Evolutionary conservation across 1,140 invertebrate species (phyloP).

Genomic region (Zaprionus davidi): DNA sequence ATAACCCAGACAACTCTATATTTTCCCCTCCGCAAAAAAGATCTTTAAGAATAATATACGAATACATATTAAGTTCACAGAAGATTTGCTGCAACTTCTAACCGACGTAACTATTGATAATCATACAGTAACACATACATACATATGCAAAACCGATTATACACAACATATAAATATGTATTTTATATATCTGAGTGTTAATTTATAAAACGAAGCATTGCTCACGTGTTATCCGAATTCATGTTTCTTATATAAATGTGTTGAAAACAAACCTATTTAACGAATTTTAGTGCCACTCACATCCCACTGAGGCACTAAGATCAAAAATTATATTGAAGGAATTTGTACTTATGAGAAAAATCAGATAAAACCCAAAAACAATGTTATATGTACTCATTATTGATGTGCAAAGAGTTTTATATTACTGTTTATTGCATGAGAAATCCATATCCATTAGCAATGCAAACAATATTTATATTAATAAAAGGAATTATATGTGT

Average conservation of each 20-base stretch:
- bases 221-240: conserved; percentile 27
- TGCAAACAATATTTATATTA: conserved; percentile 55
- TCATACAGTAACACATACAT: conserved; percentile 29
- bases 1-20: not conserved
- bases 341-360: conserved; percentile 58
- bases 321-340: conserved; percentile 28
- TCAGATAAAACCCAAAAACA: conserved; percentile 35
- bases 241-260: conserved; percentile 52
- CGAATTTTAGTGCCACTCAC: conserved; percentile 15
- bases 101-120: conserved; percentile 36
- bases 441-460: conserved; percentile 49
- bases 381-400: conserved; percentile 51
- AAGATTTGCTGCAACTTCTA: conserved; percentile 18
- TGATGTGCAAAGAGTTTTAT: conserved; percentile 59
- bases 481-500: conserved; percentile 54
- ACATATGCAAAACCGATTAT: conserved; percentile 9
- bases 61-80: conserved; percentile 29
- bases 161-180: conserved; percentile 40
- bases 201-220: conserved; percentile 35
- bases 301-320: conserved; percentile 18
- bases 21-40: not conserved
- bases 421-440: conserved; percentile 58
- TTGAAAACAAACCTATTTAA: conserved; percentile 26
- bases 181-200: conserved; percentile 61
- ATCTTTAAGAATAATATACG: not conserved